Evolutionary conservation across 92 coral and sea anemone genomes (phyloP), one percentile per base, ranked within the genome.

Genomic region (Porites evermanni): DNA sequence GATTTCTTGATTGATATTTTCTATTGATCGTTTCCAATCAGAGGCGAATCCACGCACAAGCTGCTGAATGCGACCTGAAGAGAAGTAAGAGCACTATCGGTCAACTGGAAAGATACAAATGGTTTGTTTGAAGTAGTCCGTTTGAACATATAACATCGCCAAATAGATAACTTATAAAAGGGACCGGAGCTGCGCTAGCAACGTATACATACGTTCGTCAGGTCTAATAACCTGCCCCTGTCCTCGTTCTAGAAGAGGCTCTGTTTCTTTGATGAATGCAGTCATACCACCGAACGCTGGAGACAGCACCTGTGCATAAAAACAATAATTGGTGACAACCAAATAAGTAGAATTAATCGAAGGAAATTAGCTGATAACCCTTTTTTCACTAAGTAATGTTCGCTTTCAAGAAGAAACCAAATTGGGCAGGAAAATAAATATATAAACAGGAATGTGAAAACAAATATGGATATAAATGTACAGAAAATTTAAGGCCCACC

Each of bases 201-300:
- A 19, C 6, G 17, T 44, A 12, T 9, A 90, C 98, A 84, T 88
- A 96, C 99, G 95, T 85, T 97, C 99, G 73, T 97, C 98, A 38
- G 96, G 97, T 54, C 95, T 90, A 70, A 97, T 94, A 32, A 93
- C 95, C 72, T 97, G 98, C 9, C 94, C 94, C 77, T 96, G 99
- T n/a, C 98, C 98, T 81, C 93, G 86, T 76, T 97, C 99, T 14
- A 97, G 84, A 4, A 89, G 92, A 21, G 99, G 98, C 88, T 97
- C 99, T 3, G 98, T 94, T 64, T 97, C 99, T 78, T 97, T 97
- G 10, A 97, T 96, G 85, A 97, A 97, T 3, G 98, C 91, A 51
- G 94, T 90, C 99, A 97, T 97, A 1, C 99, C 99, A 74, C 99
- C 99, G 81, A 95, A 97, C 11, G 98, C 99, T 12, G 99, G 99